Conservation (phyloP, 2,113 vertebrate genomes). For the Pterocles gutturalis region DNA sequence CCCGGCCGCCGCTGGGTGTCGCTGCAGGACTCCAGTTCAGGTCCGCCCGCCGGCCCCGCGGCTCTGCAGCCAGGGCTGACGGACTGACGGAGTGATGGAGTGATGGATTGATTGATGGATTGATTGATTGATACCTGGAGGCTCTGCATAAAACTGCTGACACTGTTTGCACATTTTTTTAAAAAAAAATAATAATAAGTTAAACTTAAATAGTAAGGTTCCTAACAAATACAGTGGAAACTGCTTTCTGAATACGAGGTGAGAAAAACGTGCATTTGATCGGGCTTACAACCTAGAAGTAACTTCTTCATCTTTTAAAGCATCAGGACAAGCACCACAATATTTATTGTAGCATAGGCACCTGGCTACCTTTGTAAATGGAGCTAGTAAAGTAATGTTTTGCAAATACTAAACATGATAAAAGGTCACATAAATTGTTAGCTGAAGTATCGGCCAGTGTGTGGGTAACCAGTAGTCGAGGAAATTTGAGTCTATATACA, state of each 20-base stretch:
- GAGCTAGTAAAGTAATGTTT: neutral
- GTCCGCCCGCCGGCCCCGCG: too few relatives aligned
- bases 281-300: neutral
- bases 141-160: too few relatives aligned
- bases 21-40: conserved; percentile 65
- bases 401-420: neutral
- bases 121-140: too few relatives aligned
- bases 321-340: neutral
- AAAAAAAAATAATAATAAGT: conserved; percentile 53
- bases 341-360: neutral
- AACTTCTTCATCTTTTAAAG: neutral
- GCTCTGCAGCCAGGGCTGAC: too few relatives aligned
- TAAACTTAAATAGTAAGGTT: conserved; percentile 63
- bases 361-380: neutral
- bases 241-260: conserved; percentile 47
- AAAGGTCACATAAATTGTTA: neutral
- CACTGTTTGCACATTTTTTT: conserved; percentile 64
- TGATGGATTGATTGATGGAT: too few relatives aligned
- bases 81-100: too few relatives aligned
- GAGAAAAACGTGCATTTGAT: conserved; percentile 26
- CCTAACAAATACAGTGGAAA: conserved; percentile 60
- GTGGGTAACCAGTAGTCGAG: neutral
- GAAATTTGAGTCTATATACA: neutral
- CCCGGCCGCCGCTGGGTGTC: conserved; percentile 68
- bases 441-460: neutral